Percentiles rank a stretch among this genome's conserved stretches.
phyloP scores from a whole-genome alignment of 2,113 vertebrate genomes.

The Thalassarche chlororhynchos region DNA sequence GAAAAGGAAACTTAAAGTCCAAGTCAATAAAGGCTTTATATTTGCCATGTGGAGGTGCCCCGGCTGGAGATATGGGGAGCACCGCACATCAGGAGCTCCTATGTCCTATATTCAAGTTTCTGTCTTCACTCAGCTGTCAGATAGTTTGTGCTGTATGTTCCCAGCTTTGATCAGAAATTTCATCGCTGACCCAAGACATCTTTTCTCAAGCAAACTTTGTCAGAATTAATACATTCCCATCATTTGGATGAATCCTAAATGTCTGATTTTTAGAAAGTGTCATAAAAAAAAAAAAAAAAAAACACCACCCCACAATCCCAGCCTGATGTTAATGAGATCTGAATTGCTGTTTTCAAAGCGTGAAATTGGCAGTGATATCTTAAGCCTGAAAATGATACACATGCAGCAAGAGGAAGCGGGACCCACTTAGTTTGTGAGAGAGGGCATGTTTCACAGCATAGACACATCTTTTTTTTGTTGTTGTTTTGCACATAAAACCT shows the following conservation, averaged over 20 bases:
- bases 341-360: not conserved
- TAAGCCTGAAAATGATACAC: not conserved
- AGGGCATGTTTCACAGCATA: not conserved
- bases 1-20: not conserved
- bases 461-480: not conserved
- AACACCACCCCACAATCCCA: not conserved
- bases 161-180: not conserved
- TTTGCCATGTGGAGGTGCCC: not conserved
- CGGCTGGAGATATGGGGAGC: not conserved
- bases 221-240: not conserved
- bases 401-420: not conserved
- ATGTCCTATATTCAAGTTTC: not conserved
- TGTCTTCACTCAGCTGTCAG: not conserved
- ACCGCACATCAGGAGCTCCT: not conserved
- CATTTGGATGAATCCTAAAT: not conserved
- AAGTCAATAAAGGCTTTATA: not conserved
- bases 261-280: not conserved
- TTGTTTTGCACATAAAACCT: not conserved
- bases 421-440: not conserved
- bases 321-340: not conserved
- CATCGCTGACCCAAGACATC: not conserved
- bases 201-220: not conserved
- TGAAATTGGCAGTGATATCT: not conserved
- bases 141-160: rapidly evolving
- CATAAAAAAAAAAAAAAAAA: not conserved